Base-by-base conservation (phyloP, 1,140 invertebrate genomes). In the Ostrea denselamellosa region DNA sequence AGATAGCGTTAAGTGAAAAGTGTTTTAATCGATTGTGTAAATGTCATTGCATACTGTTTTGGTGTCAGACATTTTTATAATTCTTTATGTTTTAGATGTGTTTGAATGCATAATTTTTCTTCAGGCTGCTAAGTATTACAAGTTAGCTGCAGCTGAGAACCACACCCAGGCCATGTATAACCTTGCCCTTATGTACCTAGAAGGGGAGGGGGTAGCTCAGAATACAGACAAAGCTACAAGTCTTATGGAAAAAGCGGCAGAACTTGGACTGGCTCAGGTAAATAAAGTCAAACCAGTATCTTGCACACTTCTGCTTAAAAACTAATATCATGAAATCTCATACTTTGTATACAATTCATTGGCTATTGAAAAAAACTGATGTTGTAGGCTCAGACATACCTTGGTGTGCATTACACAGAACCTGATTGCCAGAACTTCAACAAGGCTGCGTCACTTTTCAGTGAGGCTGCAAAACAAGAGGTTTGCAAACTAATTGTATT, bases 81-180 rank as follows among this genome's bases (percentile, higher is more conserved):
- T 44, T 44, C 34, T 44, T 44, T 44, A 44, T 44, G 34, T 44
- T 44, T 44, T 44, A 44, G 34, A 44, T 5, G 34, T 44, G 5
- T 44, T 44, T 44, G 34, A 44, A 44, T 44, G 34, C 34, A 44
- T 85, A 19, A 77, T 85, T 71, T 44, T 44, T 90, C 51, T 88
- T 1, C 86, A 93, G 93, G 92, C 93, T 82, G 86, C 90, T 5
- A 89, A 90, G 58, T 89, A 91, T 84, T 94, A 94, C 88, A 88
- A 90, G 28, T 68, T 91, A 88, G 94, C 93, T 87, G 92, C 92
- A 65, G 90, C 90, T 17, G 90, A 90, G 17, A 90, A 90, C 7
- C 93, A 94, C 86, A 88, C 91, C 4, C 83, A 92, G 83, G 92
- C 94, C 8, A 83, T 92, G 62, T 93, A 93, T 88, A 94, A 94